Evolutionary conservation across 2,113 vertebrate species (phyloP).

Genomic region (Physeter macrocephalus): DNA sequence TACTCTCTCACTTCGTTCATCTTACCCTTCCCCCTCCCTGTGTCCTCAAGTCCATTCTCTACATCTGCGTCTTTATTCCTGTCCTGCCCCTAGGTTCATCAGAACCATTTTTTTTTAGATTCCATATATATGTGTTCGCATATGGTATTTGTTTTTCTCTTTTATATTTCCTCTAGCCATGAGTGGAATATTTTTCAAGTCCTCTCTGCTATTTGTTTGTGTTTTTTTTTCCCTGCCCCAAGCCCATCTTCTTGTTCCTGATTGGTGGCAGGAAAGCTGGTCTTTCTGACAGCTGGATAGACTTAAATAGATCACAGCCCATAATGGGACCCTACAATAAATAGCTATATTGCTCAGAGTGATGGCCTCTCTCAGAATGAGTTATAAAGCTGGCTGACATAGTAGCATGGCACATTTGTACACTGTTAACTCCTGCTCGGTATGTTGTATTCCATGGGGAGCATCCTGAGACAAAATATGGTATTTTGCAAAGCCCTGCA

Average conservation of each 20-base stretch:
- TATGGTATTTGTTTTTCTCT: background rate
- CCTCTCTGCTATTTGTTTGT: background rate
- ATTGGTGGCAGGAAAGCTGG: background rate
- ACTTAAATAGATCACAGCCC: conserved; percentile 34
- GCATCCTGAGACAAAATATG: background rate
- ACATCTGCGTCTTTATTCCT: too few species aligned
- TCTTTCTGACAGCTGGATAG: conserved; percentile 50
- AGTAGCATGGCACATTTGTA: conserved; percentile 8
- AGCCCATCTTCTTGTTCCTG: background rate
- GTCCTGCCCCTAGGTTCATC: too few species aligned
- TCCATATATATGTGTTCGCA: too few species aligned
- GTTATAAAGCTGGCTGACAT: conserved; percentile 4
- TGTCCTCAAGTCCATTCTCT: too few species aligned
- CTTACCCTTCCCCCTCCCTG: too few species aligned
- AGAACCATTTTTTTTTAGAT: too few species aligned
- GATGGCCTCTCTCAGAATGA: conserved; percentile 26
- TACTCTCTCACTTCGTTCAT: too few species aligned
- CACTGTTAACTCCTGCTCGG: conserved; percentile 31
- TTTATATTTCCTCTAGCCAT: background rate
- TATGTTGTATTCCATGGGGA: background rate
- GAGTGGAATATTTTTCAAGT: background rate
- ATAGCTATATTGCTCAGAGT: background rate
- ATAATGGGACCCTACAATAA: conserved; percentile 16
- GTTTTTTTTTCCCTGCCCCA: background rate
- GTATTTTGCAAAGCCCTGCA: conserved; percentile 55